Conservation (phyloP, 2,888 invertebrate species). For the Isoperla grammatica region DNA sequence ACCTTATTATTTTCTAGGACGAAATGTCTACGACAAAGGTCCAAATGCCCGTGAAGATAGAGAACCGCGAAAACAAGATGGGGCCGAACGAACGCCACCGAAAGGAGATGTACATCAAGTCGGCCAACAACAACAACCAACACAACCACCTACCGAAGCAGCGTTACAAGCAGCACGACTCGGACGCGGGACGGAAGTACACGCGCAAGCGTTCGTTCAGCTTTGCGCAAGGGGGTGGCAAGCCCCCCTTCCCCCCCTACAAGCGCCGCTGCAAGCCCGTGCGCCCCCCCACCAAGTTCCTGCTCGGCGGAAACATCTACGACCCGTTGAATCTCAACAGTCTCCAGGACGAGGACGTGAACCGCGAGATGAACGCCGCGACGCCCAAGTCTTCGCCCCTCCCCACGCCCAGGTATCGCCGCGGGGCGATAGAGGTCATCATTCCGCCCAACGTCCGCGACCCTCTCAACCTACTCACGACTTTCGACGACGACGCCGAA, state of each 20-base stretch:
- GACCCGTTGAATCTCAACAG: constrained; percentile 93
- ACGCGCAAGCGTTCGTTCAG: constrained; percentile 62
- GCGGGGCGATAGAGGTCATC: constrained; percentile 79
- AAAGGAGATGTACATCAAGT: constrained; percentile 9
- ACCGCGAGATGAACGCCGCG: constrained; percentile 73
- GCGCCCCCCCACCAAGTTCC: constrained; percentile 87
- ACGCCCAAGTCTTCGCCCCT: constrained; percentile 91
- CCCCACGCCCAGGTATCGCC: constrained; percentile 73
- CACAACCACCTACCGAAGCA: constrained; percentile 23
- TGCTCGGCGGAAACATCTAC: constrained; percentile 89
- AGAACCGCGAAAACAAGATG: constrained; percentile 26
- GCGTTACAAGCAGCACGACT: constrained; percentile 44
- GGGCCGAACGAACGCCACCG: constrained; percentile 12
- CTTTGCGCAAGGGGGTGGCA: constrained; percentile 58
- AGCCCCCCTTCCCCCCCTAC: constrained; percentile 68
- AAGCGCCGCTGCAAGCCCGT: constrained; percentile 68
- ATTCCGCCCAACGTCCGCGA: constrained; percentile 91
- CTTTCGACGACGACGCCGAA: constrained; percentile 69
- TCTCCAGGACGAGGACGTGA: constrained; percentile 53
- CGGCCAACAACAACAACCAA: constrained; percentile 3
- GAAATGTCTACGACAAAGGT: constrained; percentile 47
- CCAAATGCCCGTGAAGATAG: constrained; percentile 43
- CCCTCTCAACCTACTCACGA: constrained; percentile 68
- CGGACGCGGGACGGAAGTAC: constrained; percentile 39
- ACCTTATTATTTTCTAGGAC: constrained; percentile 9